Conservation (phyloP, 1,140 invertebrate species). For the Brachionus sp. region DNA sequence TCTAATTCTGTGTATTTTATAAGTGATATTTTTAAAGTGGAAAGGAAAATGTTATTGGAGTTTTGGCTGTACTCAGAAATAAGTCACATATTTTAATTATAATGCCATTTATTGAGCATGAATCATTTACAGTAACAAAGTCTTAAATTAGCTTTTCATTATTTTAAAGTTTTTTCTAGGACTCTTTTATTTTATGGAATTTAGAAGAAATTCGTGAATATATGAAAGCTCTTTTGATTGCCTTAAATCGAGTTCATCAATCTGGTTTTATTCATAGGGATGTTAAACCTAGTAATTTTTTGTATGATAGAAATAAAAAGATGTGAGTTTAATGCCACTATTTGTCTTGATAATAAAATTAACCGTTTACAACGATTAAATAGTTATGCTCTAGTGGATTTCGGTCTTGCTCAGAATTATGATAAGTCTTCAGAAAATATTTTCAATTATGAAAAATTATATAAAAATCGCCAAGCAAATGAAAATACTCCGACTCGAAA, state of each 20-base stretch:
- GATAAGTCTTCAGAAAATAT: slow-evolving; percentile 31
- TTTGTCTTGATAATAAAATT: background rate
- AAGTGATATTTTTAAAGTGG: slow-evolving; percentile 65
- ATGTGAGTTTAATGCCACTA: slow-evolving; percentile 57
- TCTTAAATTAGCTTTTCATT: slow-evolving; percentile 12
- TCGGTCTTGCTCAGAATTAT: slow-evolving; percentile 73
- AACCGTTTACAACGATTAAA: background rate
- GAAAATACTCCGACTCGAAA: slow-evolving; percentile 12
- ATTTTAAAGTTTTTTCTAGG: slow-evolving; percentile 60
- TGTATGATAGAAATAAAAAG: slow-evolving; percentile 74
- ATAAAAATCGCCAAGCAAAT: slow-evolving; percentile 3
- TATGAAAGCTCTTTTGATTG: slow-evolving; percentile 75
- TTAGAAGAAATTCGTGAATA: slow-evolving; percentile 72
- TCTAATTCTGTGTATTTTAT: too few species aligned
- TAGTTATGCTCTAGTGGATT: slow-evolving; percentile 74
- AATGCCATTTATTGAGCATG: slow-evolving; percentile 82
- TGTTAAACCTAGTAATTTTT: slow-evolving; percentile 87
- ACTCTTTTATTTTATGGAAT: slow-evolving; percentile 65
- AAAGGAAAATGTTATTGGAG: slow-evolving; percentile 73
- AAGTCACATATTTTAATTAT: slow-evolving; percentile 78
- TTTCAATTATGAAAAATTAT: slow-evolving; percentile 42
- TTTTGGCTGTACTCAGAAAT: slow-evolving; percentile 73
- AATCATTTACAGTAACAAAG: slow-evolving; percentile 69
- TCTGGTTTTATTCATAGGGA: slow-evolving; percentile 84
- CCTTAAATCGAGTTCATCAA: slow-evolving; percentile 74